Percentiles rank a stretch among this genome's conserved stretches.
Evolutionary conservation across 1,140 invertebrate species (phyloP).

Genomic region (Drosophila sproati): DNA sequence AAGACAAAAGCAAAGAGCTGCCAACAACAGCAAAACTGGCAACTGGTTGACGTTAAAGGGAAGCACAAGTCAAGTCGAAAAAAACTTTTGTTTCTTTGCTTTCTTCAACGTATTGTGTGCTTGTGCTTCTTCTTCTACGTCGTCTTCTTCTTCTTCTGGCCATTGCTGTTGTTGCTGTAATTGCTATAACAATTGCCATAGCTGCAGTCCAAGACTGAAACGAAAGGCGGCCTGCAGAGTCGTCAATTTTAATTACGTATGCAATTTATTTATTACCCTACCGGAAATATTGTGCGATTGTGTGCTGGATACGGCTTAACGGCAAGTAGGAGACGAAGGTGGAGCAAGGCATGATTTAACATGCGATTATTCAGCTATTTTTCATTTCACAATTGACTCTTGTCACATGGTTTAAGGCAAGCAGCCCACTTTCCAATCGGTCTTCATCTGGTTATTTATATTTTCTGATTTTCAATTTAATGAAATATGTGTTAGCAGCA

Average conservation of each 20-base stretch:
- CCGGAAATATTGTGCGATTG: conserved; percentile 80
- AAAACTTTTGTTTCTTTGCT: conserved; percentile 65
- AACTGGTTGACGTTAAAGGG: conserved; percentile 72
- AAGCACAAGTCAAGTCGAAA: conserved; percentile 74
- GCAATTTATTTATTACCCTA: conserved; percentile 83
- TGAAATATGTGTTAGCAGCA: background rate
- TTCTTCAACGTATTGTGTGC: background rate
- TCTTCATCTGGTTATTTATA: background rate
- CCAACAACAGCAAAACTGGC: conserved; percentile 61
- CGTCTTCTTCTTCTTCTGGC: conserved; percentile 6
- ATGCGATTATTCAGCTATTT: conserved; percentile 76
- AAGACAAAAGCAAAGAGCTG: conserved; percentile 57
- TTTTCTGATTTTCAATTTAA: conserved; percentile 15
- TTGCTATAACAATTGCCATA: conserved; percentile 58
- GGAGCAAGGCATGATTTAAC: conserved; percentile 54
- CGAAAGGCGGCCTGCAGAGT: conserved; percentile 58
- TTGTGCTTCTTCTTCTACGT: background rate
- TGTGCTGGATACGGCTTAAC: conserved; percentile 55
- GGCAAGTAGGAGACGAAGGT: conserved; percentile 33
- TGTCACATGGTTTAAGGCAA: conserved; percentile 38
- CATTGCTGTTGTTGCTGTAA: conserved; percentile 58
- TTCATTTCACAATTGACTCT: conserved; percentile 71
- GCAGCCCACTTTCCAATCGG: background rate
- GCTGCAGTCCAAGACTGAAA: conserved; percentile 13
- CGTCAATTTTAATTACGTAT: conserved; percentile 83